A percentile compares a stretch with the other conserved stretches of the same genome.
These are phyloP conservation scores for Holothuria leucospilota DNA, from an alignment of 53 echinoderm and acorn worm species.

Conservation along the genomic window DNA sequence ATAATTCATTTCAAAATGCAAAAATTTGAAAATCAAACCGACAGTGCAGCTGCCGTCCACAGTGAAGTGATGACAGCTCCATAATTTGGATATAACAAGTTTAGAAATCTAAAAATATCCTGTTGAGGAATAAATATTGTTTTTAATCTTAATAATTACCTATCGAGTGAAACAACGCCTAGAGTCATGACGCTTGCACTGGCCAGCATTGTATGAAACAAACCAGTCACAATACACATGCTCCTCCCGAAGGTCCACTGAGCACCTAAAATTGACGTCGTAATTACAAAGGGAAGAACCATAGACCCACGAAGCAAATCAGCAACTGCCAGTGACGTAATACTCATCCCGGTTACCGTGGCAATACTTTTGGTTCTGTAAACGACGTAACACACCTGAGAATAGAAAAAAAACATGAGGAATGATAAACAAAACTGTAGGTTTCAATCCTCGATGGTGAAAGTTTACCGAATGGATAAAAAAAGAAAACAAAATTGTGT, in stretches of 20 bases:
- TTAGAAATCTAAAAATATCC: too few species aligned
- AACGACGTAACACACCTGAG: conserved; percentile 93
- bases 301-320: conserved; percentile 81
- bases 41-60: too few species aligned
- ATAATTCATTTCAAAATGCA: too few species aligned
- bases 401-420: background rate
- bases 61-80: background rate
- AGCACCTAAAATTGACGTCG: conserved; percentile 65
- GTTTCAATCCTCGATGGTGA: background rate
- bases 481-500: too few species aligned
- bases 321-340: conserved; percentile 86
- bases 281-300: conserved; percentile 79
- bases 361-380: conserved; percentile 85
- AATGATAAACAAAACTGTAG: background rate
- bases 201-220: conserved; percentile 78
- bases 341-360: conserved; percentile 95
- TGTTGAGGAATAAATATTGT: too few species aligned
- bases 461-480: too few species aligned
- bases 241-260: conserved; percentile 63
- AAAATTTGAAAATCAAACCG: too few species aligned
- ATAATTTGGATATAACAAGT: too few species aligned
- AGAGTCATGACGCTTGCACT: conserved; percentile 94
- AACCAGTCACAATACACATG: conserved; percentile 67
- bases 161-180: conserved; percentile 85
- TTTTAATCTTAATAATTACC: conserved; percentile 49